Evolutionary conservation across 2,888 invertebrate genomes (phyloP), one percentile per base, ranked within the genome.

Genomic region (Leptinotarsa juncta): DNA sequence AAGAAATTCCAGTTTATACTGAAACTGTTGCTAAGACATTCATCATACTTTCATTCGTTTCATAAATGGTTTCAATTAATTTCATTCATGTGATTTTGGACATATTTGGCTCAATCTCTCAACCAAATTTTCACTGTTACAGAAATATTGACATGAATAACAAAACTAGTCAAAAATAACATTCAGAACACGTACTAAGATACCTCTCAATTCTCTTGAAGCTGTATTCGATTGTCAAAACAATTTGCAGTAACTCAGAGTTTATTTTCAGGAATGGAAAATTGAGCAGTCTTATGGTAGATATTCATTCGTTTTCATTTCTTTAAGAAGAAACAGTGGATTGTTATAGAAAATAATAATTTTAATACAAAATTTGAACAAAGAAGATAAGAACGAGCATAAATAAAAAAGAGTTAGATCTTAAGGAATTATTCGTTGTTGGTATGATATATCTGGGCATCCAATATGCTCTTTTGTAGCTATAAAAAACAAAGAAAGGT

Each of bases 191-290:
- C 75, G 75, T 70, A 15, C 70, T 53, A 67, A 70, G 67, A 72
- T 69, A 75, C 65, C 67, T 75, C 69, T 48, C 72, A 67, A 55
- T 75, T 75, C 70, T 62, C 60, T 70, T 62, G 49, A 75, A 75
- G 67, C 72, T 75, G 70, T 72, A 77, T 77, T 75, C 76, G 74
- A 80, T 78, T 78, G 77, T 78, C 51, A 72, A 49, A 71, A 73
- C 80, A 78, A 80, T 80, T 79, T 80, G 80, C 78, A 80, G 78
- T 78, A 77, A 78, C 78, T 78, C 75, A 80, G 72, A 66, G 71
- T 72, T 75, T 75, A 72, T 72, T 75, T 67, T 70, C 72, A 55
- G 66, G 12, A 53, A 60, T 72, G 72, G 70, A 75, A 72, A 75
- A 72, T 65, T 75, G 70, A 65, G 75, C 70, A 72, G 66, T 67